A percentile compares a stretch with the other conserved stretches of the same genome.
Conservation (phyloP, 2,113 vertebrate genomes). For the Nannospalax galili region DNA sequence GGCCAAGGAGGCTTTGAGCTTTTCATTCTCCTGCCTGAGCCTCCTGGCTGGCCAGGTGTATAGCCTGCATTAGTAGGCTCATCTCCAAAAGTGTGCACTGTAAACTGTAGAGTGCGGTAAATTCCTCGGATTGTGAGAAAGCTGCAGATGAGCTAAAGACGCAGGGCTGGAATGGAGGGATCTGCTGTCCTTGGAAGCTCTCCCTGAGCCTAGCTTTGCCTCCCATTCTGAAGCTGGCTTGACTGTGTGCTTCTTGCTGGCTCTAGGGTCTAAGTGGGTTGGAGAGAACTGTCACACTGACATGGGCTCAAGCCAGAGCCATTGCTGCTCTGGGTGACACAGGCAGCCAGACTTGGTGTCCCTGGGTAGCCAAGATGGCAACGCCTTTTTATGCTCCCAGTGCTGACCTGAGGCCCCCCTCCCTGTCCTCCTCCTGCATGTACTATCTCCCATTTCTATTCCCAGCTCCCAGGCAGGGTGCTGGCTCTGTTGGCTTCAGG, state of each 20-base stretch:
- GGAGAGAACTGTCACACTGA: not conserved
- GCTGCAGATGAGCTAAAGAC: not conserved
- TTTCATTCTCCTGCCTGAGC: not conserved
- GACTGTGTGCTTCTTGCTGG: not conserved
- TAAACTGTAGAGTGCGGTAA: not conserved
- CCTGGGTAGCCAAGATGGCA: not conserved
- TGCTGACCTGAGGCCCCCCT: not conserved
- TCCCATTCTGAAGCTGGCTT: not conserved
- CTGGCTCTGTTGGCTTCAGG: not conserved
- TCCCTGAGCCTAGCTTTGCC: not conserved
- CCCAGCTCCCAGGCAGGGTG: not conserved
- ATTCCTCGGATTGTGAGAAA: not conserved
- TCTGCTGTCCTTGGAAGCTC: not conserved
- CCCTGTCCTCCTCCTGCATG: not conserved
- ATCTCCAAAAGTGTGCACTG: not conserved
- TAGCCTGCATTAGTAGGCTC: not conserved
- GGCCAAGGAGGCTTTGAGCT: not conserved
- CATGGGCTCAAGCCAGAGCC: not conserved
- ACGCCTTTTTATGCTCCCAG: not conserved
- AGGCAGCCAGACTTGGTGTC: not conserved
- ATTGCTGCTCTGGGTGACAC: not conserved
- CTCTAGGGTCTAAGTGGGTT: not conserved
- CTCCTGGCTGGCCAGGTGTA: not conserved
- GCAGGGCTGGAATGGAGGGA: not conserved
- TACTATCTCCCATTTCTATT: not conserved